Evolutionary conservation across 2,888 invertebrate genomes (phyloP).

Genomic region (Caradrina clavipalpis): DNA sequence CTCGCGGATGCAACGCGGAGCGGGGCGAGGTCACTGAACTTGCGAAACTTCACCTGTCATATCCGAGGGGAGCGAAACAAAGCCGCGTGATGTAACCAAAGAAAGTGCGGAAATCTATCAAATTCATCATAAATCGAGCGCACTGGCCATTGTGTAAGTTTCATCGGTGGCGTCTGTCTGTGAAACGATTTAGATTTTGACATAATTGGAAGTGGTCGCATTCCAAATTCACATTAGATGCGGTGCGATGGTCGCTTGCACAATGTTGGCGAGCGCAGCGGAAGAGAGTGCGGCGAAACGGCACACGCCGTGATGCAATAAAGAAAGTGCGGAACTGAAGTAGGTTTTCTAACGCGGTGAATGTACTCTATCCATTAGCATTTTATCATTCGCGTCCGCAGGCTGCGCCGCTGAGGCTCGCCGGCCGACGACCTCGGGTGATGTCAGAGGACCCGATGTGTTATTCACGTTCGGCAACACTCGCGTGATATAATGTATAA

Average conservation of each 20-base stretch:
- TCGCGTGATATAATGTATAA: conserved; percentile 73
- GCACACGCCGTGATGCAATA: conserved; percentile 87
- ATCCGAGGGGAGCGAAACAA: conserved; percentile 76
- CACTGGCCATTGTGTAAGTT: conserved; percentile 61
- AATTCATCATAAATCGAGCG: conserved; percentile 64
- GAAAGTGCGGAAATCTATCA: conserved; percentile 80
- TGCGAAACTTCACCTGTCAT: conserved; percentile 88
- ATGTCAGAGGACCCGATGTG: conserved; percentile 78
- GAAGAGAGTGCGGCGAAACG: conserved; percentile 89
- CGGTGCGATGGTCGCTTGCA: conserved; percentile 77
- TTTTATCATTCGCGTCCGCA: conserved; percentile 85
- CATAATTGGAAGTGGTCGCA: conserved; percentile 77
- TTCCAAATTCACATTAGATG: conserved; percentile 77
- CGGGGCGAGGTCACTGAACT: conserved; percentile 87
- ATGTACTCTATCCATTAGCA: conserved; percentile 87
- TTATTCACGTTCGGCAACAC: conserved; percentile 72
- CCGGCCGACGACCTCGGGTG: conserved; percentile 85
- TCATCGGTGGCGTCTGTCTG: conserved; percentile 37
- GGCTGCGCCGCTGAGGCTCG: conserved; percentile 73
- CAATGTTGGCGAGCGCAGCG: conserved; percentile 78
- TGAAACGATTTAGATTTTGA: conserved; percentile 76
- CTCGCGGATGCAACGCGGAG: conserved; percentile 77
- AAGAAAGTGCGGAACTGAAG: conserved; percentile 90
- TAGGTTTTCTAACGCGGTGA: conserved; percentile 90
- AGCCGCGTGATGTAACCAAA: conserved; percentile 78